Percentiles rank a stretch among this genome's conserved stretches.
Evolutionary conservation across 2,113 vertebrate genomes (phyloP).

Genomic region (Tringa solitaria): DNA sequence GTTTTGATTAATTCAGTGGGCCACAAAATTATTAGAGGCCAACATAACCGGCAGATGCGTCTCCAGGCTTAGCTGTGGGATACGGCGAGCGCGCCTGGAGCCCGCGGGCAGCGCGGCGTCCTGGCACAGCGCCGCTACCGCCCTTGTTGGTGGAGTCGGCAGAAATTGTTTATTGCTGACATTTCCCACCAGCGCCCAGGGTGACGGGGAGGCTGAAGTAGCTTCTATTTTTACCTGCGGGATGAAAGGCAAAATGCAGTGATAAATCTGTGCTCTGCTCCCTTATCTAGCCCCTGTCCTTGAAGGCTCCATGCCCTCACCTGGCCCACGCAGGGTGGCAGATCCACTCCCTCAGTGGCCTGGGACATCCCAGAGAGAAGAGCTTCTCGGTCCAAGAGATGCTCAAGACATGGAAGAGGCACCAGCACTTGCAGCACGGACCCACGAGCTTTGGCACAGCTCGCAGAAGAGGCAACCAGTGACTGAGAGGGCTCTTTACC

Average conservation of each 20-base stretch:
- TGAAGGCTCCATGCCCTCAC: neutral
- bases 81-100: rapidly evolving
- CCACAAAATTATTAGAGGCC: neutral
- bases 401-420: neutral
- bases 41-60: neutral
- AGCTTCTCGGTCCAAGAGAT: neutral
- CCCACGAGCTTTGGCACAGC: neutral
- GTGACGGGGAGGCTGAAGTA: neutral
- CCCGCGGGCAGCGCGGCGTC: neutral
- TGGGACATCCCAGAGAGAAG: neutral
- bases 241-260: neutral
- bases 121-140: neutral
- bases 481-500: neutral
- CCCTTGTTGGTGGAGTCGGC: neutral
- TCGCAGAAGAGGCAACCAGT: rapidly evolving
- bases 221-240: constrained; percentile 52
- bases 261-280: neutral
- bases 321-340: neutral
- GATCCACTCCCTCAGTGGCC: rapidly evolving
- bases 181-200: neutral
- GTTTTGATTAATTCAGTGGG: neutral
- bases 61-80: neutral
- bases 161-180: constrained; percentile 17
- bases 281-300: neutral
- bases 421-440: rapidly evolving